Base-by-base conservation (phyloP, 2,888 invertebrate genomes). In the Linnaemya vulpina region DNA sequence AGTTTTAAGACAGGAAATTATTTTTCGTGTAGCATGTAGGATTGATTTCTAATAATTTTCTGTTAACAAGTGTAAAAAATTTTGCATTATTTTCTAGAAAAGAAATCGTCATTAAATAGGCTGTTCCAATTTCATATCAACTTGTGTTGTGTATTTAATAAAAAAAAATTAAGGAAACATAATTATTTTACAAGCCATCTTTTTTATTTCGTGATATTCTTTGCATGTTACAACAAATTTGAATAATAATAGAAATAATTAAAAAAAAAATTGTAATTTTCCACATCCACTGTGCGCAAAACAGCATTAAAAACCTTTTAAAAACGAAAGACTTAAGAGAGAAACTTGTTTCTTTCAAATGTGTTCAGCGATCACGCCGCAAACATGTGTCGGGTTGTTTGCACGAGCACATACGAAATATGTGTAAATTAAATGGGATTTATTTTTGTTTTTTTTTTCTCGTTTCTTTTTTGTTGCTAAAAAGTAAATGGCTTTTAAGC, bases 291-390 rank as follows among this genome's bases (percentile, higher is more conserved):
- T 17, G 75, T 65, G 63, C 43, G 3, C 13, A n/a, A 55, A 20
- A 51, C 25, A 13, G 15, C 25, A n/a, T 35, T 20, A 25, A 75
- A 20, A 38, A 20, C 49, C 38, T 35, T 3, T 13, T 20, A 70
- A 70, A 78, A 70, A 78, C 51, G 8, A 35, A 79, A 63, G 53
- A 71, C 63, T 79, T 63, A 79, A 88, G 90, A 89, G 87, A 87
- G 89, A 88, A 90, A 90, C 91, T 81, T 77, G 83, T 58, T 77
- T 76, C 38, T 79, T 20, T 62, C 20, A 9, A 43, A 58, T 63
- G 46, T 17, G 51, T 68, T 53, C 53, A 13, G 51, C 43, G 40
- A 49, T 38, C 53, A 15, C 35, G 7, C 62, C 67, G 38, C 38
- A 43, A 43, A 68, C 25, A 71, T 63, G 22, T 49, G 46, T 35